Percentiles rank a stretch among this genome's conserved stretches.
Conservation (phyloP, 2,797 vertebrate species). For the Enteromius trimaculatus region DNA sequence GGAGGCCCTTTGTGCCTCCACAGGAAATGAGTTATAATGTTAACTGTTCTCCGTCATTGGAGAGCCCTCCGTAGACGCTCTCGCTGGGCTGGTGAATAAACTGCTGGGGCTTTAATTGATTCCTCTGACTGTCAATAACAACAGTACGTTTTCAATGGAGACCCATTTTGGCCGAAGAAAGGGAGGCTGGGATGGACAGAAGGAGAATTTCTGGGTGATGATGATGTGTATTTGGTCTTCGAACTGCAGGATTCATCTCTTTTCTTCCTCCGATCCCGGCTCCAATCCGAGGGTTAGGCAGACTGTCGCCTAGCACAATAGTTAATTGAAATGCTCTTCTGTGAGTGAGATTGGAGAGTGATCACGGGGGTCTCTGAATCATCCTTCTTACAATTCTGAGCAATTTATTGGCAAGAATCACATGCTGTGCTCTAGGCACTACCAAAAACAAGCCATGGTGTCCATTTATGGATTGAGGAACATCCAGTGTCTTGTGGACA, state of each 20-base stretch:
- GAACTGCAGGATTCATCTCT: slow-evolving; percentile 17
- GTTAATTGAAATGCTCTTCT: slow-evolving; percentile 44
- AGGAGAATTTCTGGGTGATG: slow-evolving; percentile 32
- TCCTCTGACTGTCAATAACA: slow-evolving; percentile 60
- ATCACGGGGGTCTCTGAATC: slow-evolving; percentile 45
- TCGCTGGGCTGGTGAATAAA: slow-evolving; percentile 53
- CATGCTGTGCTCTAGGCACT: neutral
- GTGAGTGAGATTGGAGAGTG: slow-evolving; percentile 22
- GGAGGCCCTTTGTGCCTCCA: slow-evolving; percentile 67
- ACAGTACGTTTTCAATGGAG: slow-evolving; percentile 53
- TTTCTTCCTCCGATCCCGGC: neutral
- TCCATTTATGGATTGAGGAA: neutral
- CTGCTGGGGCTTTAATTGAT: slow-evolving; percentile 61
- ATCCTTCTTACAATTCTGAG: slow-evolving; percentile 23
- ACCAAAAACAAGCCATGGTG: slow-evolving; percentile 1
- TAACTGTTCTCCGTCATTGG: slow-evolving; percentile 54
- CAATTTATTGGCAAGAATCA: slow-evolving; percentile 14
- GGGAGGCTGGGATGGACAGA: slow-evolving; percentile 38
- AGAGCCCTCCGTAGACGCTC: slow-evolving; percentile 49
- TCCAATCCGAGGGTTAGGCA: slow-evolving; percentile 2
- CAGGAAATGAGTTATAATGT: slow-evolving; percentile 68
- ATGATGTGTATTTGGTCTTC: slow-evolving; percentile 28
- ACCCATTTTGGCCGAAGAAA: slow-evolving; percentile 39
- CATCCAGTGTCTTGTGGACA: neutral
- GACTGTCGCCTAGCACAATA: slow-evolving; percentile 21